Percentiles rank a stretch among this genome's conserved stretches.
Conservation (phyloP, 2,888 invertebrate species). For the Clostera curtula region DNA sequence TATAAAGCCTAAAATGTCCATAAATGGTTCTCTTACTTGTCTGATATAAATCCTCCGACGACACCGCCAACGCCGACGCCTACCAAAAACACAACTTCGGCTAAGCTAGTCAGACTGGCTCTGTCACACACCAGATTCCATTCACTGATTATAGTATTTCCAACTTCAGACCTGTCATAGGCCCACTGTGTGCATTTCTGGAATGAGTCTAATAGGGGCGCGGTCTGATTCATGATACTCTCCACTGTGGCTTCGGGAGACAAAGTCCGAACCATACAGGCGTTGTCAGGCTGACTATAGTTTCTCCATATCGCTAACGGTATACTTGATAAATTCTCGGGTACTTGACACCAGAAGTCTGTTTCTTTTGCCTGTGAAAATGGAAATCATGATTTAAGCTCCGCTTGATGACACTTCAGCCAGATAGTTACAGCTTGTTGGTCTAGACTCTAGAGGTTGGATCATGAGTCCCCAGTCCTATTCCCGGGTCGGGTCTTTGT, state of each 20-base stretch:
- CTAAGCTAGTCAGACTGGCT: constrained; percentile 79
- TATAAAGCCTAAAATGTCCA: too few species aligned
- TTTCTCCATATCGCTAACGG: constrained; percentile 78
- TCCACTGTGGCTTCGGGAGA: constrained; percentile 45
- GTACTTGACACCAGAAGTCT: constrained; percentile 81
- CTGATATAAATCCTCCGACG: constrained; percentile 85
- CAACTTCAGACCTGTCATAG: constrained; percentile 72
- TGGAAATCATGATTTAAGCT: constrained; percentile 2
- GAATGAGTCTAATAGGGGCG: constrained; percentile 50
- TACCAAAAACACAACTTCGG: constrained; percentile 84
- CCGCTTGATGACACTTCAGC: too few species aligned
- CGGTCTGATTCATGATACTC: constrained; percentile 50
- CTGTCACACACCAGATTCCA: constrained; percentile 86
- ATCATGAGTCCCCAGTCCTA: too few species aligned
- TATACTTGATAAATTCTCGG: constrained; percentile 70
- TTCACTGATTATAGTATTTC: constrained; percentile 83
- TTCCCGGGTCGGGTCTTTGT: too few species aligned
- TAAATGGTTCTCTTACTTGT: constrained; percentile 62
- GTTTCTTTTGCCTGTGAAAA: constrained; percentile 75
- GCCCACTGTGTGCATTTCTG: constrained; percentile 77
- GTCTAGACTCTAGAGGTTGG: too few species aligned
- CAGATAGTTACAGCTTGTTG: too few species aligned
- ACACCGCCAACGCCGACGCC: constrained; percentile 87
- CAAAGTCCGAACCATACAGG: constrained; percentile 73
- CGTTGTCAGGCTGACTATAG: constrained; percentile 77